phyloP scores from a whole-genome alignment of 2,888 invertebrate genomes.

The Mesodorylaimus sp. region DNA sequence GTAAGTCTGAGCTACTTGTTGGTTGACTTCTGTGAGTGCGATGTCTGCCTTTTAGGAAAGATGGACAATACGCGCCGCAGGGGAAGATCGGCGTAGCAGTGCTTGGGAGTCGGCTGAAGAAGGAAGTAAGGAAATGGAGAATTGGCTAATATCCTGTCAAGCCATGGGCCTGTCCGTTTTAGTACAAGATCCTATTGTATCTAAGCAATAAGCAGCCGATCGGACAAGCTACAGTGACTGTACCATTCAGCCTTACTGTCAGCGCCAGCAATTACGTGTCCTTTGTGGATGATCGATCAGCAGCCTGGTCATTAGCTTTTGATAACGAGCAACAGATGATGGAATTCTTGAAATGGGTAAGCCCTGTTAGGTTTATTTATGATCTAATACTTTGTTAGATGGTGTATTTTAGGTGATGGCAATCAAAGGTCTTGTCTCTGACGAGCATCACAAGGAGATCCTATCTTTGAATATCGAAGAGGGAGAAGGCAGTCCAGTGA shows the following conservation, averaged over 20 bases:
- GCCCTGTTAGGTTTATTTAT: background rate
- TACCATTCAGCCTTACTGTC: background rate
- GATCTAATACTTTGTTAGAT: background rate
- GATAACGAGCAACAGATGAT: background rate
- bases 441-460: background rate
- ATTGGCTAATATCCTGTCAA: background rate
- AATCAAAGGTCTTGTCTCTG: background rate
- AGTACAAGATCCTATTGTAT: background rate
- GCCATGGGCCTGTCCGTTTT: background rate
- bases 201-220: background rate
- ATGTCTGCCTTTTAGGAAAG: background rate
- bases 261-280: background rate
- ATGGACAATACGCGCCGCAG: background rate
- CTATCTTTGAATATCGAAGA: background rate
- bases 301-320: background rate
- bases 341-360: background rate
- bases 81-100: background rate
- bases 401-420: background rate
- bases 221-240: background rate
- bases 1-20: background rate
- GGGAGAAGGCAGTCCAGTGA: background rate
- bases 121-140: background rate
- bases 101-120: background rate
- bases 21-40: background rate
- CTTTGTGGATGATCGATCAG: background rate